phyloP scores from a whole-genome alignment of 1,140 invertebrate species.

The Lucilia sericata region DNA sequence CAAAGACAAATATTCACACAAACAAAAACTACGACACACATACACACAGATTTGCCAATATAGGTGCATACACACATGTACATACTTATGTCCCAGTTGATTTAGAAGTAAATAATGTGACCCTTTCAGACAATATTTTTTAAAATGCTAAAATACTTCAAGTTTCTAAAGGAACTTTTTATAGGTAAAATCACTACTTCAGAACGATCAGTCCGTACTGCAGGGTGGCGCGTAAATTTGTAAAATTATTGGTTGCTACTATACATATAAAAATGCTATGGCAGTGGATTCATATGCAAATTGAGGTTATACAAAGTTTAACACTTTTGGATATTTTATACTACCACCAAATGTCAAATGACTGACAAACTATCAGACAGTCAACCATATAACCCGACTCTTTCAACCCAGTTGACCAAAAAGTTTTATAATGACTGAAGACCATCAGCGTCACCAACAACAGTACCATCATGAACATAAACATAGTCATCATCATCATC shows the following conservation, averaged over 20 bases:
- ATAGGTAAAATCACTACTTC: too few relatives aligned
- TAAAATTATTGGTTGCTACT: neutral
- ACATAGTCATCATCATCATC: neutral
- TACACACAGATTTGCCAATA: too few relatives aligned
- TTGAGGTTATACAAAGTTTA: conserved; percentile 14
- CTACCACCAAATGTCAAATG: neutral
- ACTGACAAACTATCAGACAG: neutral
- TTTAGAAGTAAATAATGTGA: neutral
- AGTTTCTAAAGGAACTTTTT: too few relatives aligned
- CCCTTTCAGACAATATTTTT: too few relatives aligned
- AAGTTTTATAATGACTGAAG: neutral
- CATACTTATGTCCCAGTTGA: neutral
- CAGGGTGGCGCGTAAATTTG: too few relatives aligned
- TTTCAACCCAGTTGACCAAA: neutral
- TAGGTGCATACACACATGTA: neutral
- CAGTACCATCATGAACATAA: too few relatives aligned
- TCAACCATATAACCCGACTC: neutral
- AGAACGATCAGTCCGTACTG: too few relatives aligned
- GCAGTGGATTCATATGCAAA: neutral
- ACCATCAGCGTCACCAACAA: neutral
- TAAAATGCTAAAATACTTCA: too few relatives aligned
- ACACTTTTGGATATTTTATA: neutral
- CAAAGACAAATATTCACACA: neutral
- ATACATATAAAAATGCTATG: neutral
- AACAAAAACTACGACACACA: too few relatives aligned